Base-by-base conservation (phyloP, 2,888 invertebrate species). In the Aphodius granarius region DNA sequence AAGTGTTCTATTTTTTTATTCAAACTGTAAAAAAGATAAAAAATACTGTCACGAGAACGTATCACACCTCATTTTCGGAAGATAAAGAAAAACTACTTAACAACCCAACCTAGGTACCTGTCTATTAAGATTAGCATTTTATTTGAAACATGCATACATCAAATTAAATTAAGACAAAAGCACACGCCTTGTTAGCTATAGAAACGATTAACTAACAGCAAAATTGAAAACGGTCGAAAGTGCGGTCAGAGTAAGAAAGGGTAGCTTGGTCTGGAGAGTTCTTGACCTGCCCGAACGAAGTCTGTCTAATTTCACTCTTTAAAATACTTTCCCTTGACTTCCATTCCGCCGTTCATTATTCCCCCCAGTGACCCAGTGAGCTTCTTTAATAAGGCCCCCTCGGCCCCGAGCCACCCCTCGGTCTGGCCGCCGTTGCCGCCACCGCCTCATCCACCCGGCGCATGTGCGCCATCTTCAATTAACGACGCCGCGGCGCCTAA, bases 281-380 rank as follows among this genome's bases (percentile, higher is more conserved):
- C 85, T 81, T 83, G 86, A 86, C 86, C 86, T 86, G 83, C 83
- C 85, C 82, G 85, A 86, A 86, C 82, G 85, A 86, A 86, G 83
- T 83, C 82, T 83, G 84, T 85, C 84, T 86, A 86, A 86, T 86
- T 86, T 86, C 85, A 85, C 86, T 86, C 86, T 86, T 86, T 85
- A 85, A 85, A 86, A 86, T 85, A 86, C 86, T 86, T 86, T 86
- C 86, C 84, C 86, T 85, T 84, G 85, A 84, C 85, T 86, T 85
- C 83, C 84, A 83, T 83, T 84, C 81, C 81, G 63, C 77, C 84
- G 83, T 84, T 86, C 86, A 86, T 86, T 86, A 86, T 86, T 86
- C 84, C 85, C 86, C 86, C 86, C 84, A 84, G 83, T 85, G 85
- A 86, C 86, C 86, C 82, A 86, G 84, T 85, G 84, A 72, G 85